Base-by-base conservation (phyloP, 2,888 invertebrate species). In the Sinentomon sp. region DNA sequence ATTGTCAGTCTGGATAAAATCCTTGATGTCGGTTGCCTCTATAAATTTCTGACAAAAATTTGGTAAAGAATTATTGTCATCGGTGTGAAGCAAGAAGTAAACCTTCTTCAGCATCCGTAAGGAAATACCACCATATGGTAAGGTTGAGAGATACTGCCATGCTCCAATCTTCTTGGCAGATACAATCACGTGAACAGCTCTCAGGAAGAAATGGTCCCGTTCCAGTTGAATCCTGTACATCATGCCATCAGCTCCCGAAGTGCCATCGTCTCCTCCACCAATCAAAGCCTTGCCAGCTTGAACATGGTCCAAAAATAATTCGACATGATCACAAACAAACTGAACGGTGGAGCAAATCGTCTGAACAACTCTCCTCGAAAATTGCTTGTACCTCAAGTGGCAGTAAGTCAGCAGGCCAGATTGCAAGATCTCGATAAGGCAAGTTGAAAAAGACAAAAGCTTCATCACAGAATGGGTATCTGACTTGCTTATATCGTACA, bases 81-180 rank as follows among this genome's bases (percentile, higher is more conserved):
- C 61, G 28, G 58, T 53, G 42, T 66, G 67, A 5, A 69, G 50
- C 43, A 62, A 62, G 43, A 64, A 64, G 48, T 64, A 68, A 35
- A 70, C 56, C 45, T 62, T 61, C 69, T 69, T 71, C n/a, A 68
- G 47, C 5, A 62, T 60, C 29, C 54, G 51, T 1, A 57, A 47
- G 7, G 66, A 62, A 18, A 70, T 59, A 28, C 60, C 54, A 38
- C 59, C 54, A 46, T 66, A 73, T 1, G 77, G 75, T 42, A 76
- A 57, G 14, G 69, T 66, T 10, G 74, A 69, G 43, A 77, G 61
- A 54, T 75, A 77, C 50, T 78, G 76, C 71, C 76, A 74, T 3
- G 73, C 68, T 6, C 73, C 72, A 38, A 72, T 56, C 46, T 68
- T 67, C 28, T 68, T 64, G 0, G 71, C 68, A 3, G 64, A 62